phyloP scores from a whole-genome alignment of 2,888 invertebrate species.

The Nephrotoma appendiculata region DNA sequence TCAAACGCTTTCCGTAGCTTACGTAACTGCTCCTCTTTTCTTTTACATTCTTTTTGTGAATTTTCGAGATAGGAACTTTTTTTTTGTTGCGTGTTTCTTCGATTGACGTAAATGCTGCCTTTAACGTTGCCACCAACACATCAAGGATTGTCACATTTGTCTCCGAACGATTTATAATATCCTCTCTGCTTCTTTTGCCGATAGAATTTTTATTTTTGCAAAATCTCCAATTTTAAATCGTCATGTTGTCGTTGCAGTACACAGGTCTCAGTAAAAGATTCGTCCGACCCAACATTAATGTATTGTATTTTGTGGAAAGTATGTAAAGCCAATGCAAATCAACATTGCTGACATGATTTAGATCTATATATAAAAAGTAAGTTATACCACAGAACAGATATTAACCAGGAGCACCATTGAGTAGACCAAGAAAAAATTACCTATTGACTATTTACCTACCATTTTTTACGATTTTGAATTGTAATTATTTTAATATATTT shows the following conservation, averaged over 20 bases:
- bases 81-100: too few relatives aligned
- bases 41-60: neutral
- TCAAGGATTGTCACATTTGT: constrained; percentile 38
- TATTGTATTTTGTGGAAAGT: constrained; percentile 49
- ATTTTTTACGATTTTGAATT: too few relatives aligned
- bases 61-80: too few relatives aligned
- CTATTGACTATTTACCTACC: too few relatives aligned
- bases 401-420: too few relatives aligned
- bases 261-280: neutral
- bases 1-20: neutral
- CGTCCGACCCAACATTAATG: constrained; percentile 36
- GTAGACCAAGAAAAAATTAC: too few relatives aligned
- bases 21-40: neutral
- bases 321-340: too few relatives aligned
- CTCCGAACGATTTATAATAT: neutral
- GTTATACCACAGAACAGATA: too few relatives aligned
- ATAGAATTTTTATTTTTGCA: neutral
- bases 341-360: too few relatives aligned
- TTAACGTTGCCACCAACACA: constrained; percentile 46
- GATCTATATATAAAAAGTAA: too few relatives aligned
- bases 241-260: neutral
- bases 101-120: constrained; percentile 18
- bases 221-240: neutral
- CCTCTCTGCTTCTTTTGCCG: neutral
- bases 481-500: too few relatives aligned